These are phyloP conservation scores for Lerema accius DNA, from an alignment of 1,140 invertebrate genomes.

Conservation along the genomic window DNA sequence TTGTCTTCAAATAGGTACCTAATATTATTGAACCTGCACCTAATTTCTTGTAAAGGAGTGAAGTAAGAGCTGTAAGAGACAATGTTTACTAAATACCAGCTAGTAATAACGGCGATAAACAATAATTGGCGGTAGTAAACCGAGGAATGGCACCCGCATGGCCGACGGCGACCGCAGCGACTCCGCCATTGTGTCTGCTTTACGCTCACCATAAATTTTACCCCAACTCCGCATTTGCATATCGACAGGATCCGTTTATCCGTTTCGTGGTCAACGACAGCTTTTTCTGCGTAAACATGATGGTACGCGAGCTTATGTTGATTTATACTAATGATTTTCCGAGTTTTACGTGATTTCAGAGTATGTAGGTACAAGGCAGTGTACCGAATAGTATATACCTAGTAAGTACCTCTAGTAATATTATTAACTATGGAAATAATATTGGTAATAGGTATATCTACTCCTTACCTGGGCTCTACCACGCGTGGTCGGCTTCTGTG, in stretches of 20 bases:
- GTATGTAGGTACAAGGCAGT: no score
- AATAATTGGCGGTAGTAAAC: constrained; percentile 53
- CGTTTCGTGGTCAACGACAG: constrained; percentile 41
- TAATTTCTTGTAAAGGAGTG: background rate
- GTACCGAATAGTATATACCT: no score
- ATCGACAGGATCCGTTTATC: constrained; percentile 52
- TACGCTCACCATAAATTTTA: constrained; percentile 54
- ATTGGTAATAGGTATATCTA: no score
- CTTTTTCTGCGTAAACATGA: constrained; percentile 25
- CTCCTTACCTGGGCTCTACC: no score
- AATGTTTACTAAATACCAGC: constrained; percentile 48
- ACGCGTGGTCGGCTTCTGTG: no score
- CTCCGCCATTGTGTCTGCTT: constrained; percentile 40
- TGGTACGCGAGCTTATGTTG: constrained; percentile 11
- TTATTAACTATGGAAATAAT: no score
- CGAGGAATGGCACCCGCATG: constrained; percentile 56
- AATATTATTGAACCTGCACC: no score
- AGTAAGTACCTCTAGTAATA: no score
- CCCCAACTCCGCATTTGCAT: constrained; percentile 52
- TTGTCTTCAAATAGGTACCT: no score
- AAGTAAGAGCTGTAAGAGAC: constrained; percentile 34
- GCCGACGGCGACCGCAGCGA: constrained; percentile 37
- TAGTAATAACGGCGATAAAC: constrained; percentile 42
- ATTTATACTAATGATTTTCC: constrained; percentile 25
- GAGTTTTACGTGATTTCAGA: background rate